Evolutionary conservation across 2,888 invertebrate genomes (phyloP).

Genomic region (Cryptus viduatorius): DNA sequence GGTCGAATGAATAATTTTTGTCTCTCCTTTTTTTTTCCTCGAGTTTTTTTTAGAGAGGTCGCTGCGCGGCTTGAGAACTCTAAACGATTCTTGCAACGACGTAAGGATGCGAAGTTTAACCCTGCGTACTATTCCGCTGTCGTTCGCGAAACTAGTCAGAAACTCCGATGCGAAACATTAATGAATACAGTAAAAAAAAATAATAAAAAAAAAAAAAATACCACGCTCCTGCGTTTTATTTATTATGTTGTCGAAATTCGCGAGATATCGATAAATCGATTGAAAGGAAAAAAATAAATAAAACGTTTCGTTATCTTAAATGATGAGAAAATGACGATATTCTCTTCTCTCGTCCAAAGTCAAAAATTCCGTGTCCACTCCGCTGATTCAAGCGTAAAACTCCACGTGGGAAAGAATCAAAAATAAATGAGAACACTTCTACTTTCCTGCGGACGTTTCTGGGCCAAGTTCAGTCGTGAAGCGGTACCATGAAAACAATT

Average conservation of each 20-base stretch:
- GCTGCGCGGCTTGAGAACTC: constrained; percentile 37
- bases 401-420: neutral
- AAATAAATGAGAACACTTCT: constrained; percentile 70
- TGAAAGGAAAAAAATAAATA: neutral
- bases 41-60: constrained; percentile 61
- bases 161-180: neutral
- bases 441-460: constrained; percentile 74
- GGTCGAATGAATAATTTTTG: constrained; percentile 77
- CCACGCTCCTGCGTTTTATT: neutral
- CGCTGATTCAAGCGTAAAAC: constrained; percentile 20
- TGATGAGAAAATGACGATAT: constrained; percentile 49
- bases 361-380: neutral
- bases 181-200: neutral
- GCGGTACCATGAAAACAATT: constrained; percentile 33
- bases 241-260: neutral
- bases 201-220: neutral
- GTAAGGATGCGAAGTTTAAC: constrained; percentile 31
- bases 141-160: neutral
- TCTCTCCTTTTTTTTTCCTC: constrained; percentile 54
- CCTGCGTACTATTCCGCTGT: constrained; percentile 47
- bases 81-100: constrained; percentile 42
- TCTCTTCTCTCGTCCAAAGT: neutral
- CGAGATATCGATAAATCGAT: neutral
- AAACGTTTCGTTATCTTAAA: neutral
- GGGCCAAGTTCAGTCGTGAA: constrained; percentile 78